These are phyloP conservation scores for Phataginus tetradactyla DNA, from an alignment of 2,797 vertebrate genomes.

Conservation along the genomic window DNA sequence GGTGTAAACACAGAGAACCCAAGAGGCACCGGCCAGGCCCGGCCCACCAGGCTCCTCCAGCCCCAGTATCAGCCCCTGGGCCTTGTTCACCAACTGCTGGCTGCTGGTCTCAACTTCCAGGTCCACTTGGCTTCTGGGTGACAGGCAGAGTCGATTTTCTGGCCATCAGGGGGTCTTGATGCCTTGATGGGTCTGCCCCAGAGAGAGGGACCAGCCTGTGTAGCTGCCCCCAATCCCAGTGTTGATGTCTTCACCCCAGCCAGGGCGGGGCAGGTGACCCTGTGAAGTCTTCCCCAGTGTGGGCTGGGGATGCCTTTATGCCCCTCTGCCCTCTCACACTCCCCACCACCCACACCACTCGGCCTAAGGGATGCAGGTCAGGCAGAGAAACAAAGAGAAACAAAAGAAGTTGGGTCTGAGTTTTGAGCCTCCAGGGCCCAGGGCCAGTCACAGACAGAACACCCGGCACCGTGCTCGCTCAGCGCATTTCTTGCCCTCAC, in stretches of 20 bases:
- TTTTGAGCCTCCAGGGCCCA: neutral
- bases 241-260: neutral
- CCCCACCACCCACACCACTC: neutral
- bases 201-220: no score
- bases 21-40: fast-evolving
- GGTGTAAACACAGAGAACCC: neutral
- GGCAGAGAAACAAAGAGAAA: neutral
- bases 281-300: neutral
- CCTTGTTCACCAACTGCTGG: neutral
- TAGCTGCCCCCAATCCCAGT: neutral
- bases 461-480: neutral
- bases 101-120: no score
- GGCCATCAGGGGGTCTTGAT: neutral
- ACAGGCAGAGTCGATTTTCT: neutral
- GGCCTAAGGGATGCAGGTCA: neutral
- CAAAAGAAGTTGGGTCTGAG: no score
- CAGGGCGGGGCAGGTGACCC: neutral
- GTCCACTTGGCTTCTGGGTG: neutral
- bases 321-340: neutral
- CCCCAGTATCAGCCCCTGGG: neutral
- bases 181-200: neutral
- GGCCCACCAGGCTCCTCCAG: neutral
- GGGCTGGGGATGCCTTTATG: neutral
- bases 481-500: neutral
- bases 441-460: no score